A percentile compares a stretch with the other conserved stretches of the same genome.
phyloP scores from a whole-genome alignment of 2,888 invertebrate genomes.

The Augochlorella aurata region DNA sequence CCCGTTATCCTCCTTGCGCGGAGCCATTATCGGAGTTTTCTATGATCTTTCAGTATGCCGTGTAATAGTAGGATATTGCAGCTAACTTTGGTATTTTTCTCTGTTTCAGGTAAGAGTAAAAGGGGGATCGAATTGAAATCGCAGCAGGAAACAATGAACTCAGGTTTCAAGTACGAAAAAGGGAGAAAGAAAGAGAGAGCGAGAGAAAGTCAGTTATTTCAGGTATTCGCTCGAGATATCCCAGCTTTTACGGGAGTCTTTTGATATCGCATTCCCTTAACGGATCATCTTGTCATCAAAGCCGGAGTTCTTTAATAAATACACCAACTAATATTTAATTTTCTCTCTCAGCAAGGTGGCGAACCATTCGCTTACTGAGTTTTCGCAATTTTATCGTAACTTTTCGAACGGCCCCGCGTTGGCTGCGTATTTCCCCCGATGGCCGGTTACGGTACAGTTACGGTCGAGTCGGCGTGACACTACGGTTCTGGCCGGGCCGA shows the following conservation, averaged over 20 bases:
- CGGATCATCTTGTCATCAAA: neutral
- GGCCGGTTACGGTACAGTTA: neutral
- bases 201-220: neutral
- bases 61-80: conserved; percentile 18
- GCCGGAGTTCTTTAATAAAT: neutral
- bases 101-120: conserved; percentile 49
- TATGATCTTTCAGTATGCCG: conserved; percentile 22
- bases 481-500: neutral
- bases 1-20: neutral
- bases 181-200: too few relatives aligned
- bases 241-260: neutral
- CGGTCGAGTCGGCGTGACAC: neutral
- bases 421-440: too few relatives aligned
- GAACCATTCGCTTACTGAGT: neutral
- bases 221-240: conserved; percentile 23
- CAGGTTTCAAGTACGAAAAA: neutral
- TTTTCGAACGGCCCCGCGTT: too few relatives aligned
- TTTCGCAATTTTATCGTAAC: too few relatives aligned
- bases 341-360: neutral
- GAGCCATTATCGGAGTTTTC: conserved; percentile 31
- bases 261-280: neutral
- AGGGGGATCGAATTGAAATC: conserved; percentile 16
- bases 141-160: conserved; percentile 12
- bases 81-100: conserved; percentile 28
- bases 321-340: neutral